phyloP scores from a whole-genome alignment of 2,113 vertebrate species.

The Pollachius pollachius region DNA sequence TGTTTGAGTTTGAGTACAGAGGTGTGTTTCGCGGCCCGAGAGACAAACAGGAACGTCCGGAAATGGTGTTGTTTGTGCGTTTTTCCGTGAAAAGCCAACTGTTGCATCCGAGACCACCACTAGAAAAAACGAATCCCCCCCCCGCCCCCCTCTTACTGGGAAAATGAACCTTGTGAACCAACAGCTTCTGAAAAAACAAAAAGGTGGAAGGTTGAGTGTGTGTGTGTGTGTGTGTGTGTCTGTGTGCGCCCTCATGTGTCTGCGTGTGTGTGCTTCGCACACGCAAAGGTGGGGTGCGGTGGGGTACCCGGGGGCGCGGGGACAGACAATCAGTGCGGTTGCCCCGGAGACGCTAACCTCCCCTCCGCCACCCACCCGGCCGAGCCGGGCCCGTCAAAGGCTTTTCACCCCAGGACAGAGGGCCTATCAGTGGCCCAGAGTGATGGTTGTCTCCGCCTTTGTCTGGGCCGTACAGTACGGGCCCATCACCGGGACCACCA shows the following conservation, averaged over 20 bases:
- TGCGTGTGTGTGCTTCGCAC: too few relatives aligned
- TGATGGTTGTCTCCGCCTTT: constrained; percentile 79
- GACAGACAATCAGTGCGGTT: constrained; percentile 77
- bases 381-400: constrained; percentile 64
- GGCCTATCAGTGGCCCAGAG: constrained; percentile 69
- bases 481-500: constrained; percentile 64
- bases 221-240: too few relatives aligned
- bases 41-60: constrained; percentile 3
- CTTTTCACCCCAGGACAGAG: constrained; percentile 72
- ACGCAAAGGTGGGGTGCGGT: constrained; percentile 53
- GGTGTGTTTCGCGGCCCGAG: too few relatives aligned
- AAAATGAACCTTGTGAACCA: constrained; percentile 69
- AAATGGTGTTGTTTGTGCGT: too few relatives aligned
- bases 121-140: constrained; percentile 60
- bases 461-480: constrained; percentile 72
- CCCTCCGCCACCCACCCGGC: constrained; percentile 46
- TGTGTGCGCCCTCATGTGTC: too few relatives aligned
- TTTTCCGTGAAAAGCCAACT: constrained; percentile 44
- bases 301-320: constrained; percentile 58
- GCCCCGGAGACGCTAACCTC: constrained; percentile 78
- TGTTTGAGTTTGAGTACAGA: too few relatives aligned
- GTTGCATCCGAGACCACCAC: constrained; percentile 39
- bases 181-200: constrained; percentile 50
- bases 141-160: constrained; percentile 13
- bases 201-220: constrained; percentile 1